phyloP scores from a whole-genome alignment of 2,797 vertebrate genomes.

The Lepus townsendii region DNA sequence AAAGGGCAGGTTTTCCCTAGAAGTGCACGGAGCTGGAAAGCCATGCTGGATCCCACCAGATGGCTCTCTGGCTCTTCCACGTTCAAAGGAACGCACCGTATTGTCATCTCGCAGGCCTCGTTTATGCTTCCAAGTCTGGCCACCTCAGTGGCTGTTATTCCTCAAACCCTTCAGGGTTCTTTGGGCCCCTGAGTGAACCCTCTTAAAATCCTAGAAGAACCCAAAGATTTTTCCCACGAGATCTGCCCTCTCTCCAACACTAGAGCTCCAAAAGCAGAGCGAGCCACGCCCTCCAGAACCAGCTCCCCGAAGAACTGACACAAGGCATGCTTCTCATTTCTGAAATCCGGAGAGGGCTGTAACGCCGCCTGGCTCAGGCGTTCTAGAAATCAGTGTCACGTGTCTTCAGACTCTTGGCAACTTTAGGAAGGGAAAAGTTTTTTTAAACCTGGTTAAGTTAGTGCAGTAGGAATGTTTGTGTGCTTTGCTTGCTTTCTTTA shows the following conservation, averaged over 20 bases:
- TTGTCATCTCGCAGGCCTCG: not conserved
- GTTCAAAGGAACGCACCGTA: not conserved
- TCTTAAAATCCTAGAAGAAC: not conserved
- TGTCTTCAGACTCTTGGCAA: constrained; percentile 10
- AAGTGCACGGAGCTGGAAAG: not conserved
- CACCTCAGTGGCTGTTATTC: not conserved
- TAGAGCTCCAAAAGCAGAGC: not conserved
- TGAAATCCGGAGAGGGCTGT: constrained; percentile 6
- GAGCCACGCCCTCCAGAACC: not conserved
- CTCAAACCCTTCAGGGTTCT: not conserved
- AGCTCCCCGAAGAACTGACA: not conserved
- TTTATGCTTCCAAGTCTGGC: not conserved
- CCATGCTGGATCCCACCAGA: not conserved
- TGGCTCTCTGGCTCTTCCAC: not conserved
- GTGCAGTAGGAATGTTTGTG: not conserved
- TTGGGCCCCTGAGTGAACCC: not conserved
- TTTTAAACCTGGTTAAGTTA: not conserved
- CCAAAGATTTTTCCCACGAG: not conserved
- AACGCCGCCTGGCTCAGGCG: not conserved
- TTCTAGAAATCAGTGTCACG: constrained; percentile 4
- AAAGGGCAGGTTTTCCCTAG: not conserved
- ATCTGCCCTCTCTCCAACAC: not conserved
- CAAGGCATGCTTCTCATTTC: constrained; percentile 36
- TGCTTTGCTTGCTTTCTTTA: not conserved
- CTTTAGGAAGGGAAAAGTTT: not conserved